Conservation (phyloP, 2,113 vertebrate genomes). For the Corydoras sp. region DNA sequence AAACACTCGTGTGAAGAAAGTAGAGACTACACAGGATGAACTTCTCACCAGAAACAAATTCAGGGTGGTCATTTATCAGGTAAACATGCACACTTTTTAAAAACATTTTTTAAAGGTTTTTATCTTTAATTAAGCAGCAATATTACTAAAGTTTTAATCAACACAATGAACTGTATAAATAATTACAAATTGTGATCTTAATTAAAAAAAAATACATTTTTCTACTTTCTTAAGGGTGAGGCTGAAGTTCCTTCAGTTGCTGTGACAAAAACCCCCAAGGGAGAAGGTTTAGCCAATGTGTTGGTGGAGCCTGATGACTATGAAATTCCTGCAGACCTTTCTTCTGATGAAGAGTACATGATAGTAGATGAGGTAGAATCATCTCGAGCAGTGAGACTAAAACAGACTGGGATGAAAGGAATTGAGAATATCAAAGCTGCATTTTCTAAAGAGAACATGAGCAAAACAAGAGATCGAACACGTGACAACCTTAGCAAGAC, state of each 20-base stretch:
- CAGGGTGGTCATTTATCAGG: constrained; percentile 95
- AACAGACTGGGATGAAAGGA: constrained; percentile 80
- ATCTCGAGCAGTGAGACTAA: constrained; percentile 74
- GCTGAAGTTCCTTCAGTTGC: constrained; percentile 77
- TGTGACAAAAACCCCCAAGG: constrained; percentile 75
- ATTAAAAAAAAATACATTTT: neutral
- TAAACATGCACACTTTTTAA: constrained; percentile 46
- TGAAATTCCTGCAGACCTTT: constrained; percentile 81
- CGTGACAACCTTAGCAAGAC: constrained; percentile 87
- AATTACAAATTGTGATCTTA: too few relatives aligned
- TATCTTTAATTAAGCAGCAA: too few relatives aligned
- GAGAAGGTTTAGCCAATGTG: constrained; percentile 59
- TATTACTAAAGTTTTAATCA: too few relatives aligned
- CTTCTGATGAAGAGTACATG: constrained; percentile 91
- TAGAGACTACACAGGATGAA: constrained; percentile 86
- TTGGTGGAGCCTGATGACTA: constrained; percentile 71
- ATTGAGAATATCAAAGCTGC: constrained; percentile 88
- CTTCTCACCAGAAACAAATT: constrained; percentile 95
- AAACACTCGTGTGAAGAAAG: constrained; percentile 76
- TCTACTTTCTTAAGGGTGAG: constrained; percentile 70
- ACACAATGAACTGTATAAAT: too few relatives aligned
- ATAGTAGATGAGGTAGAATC: constrained; percentile 75
- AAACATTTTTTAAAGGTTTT: too few relatives aligned
- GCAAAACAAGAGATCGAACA: constrained; percentile 79
- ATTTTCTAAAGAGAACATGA: constrained; percentile 92